A percentile compares a stretch with the other conserved stretches of the same genome.
phyloP scores from a whole-genome alignment of 1,140 invertebrate species.

The Zaprionus lachaisei region DNA sequence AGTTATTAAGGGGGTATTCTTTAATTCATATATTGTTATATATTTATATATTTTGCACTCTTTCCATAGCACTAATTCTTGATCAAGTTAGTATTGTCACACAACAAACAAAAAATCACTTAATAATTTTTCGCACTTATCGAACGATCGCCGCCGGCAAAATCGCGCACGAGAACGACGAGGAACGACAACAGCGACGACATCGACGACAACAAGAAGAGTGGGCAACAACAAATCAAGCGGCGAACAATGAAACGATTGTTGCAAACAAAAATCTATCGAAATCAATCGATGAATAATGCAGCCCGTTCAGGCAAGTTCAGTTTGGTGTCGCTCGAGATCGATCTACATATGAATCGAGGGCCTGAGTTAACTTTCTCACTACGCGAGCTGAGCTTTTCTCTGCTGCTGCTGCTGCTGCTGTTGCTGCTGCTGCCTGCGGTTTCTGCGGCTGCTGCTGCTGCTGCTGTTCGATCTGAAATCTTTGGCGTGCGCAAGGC shows the following conservation, averaged over 20 bases:
- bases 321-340: slow-evolving; percentile 13
- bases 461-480: slow-evolving; percentile 75
- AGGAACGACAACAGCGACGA: background rate
- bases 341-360: slow-evolving; percentile 15
- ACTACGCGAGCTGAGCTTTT: slow-evolving; percentile 59
- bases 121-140: slow-evolving; percentile 15
- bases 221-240: slow-evolving; percentile 21
- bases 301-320: background rate
- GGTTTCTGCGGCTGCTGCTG: slow-evolving; percentile 21
- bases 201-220: slow-evolving; percentile 14
- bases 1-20: background rate
- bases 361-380: background rate
- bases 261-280: background rate
- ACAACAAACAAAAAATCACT: slow-evolving; percentile 76
- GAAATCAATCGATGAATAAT: background rate
- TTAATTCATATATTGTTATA: background rate
- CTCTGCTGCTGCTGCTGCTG: slow-evolving; percentile 22
- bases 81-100: slow-evolving; percentile 51
- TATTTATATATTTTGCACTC: slow-evolving; percentile 18
- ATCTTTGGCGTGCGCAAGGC: slow-evolving; percentile 80
- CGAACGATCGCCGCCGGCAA: slow-evolving; percentile 66
- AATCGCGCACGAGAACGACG: slow-evolving; percentile 33
- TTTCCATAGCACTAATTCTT: slow-evolving; percentile 28
- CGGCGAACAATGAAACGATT: slow-evolving; percentile 12
- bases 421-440: slow-evolving; percentile 26